These are phyloP conservation scores for Lapara coniferarum DNA, from an alignment of 2,888 invertebrate genomes.

Conservation along the genomic window DNA sequence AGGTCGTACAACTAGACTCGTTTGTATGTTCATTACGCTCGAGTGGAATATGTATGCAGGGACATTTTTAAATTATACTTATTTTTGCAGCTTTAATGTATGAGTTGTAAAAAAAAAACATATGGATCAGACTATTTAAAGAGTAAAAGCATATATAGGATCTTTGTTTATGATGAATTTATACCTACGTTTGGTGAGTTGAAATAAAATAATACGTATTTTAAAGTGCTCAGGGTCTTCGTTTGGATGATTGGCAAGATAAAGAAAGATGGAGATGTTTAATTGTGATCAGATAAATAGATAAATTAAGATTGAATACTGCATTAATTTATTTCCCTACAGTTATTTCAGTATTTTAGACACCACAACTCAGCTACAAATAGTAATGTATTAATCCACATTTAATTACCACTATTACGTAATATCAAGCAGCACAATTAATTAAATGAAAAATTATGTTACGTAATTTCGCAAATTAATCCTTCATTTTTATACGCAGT, in stretches of 20 bases:
- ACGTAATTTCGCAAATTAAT: background rate
- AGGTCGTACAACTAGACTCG: background rate
- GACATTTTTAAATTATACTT: no score
- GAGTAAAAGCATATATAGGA: background rate
- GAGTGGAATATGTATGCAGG: background rate
- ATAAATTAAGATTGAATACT: no score
- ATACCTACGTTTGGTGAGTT: no score
- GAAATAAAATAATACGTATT: no score
- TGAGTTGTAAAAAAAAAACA: background rate
- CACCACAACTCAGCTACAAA: no score
- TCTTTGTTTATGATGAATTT: background rate
- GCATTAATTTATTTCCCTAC: no score
- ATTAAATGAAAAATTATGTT: background rate
- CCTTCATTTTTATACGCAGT: background rate
- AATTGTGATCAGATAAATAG: no score
- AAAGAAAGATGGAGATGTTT: no score
- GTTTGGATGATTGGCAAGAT: no score
- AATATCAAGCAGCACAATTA: background rate
- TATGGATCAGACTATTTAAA: no score
- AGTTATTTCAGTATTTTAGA: no score
- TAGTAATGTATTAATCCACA: background rate
- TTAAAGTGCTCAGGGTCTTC: no score
- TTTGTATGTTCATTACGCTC: background rate
- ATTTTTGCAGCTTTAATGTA: background rate
- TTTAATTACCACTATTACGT: background rate